Base-by-base conservation (phyloP, 2,888 invertebrate genomes). In the Megastigmus dorsalis region DNA sequence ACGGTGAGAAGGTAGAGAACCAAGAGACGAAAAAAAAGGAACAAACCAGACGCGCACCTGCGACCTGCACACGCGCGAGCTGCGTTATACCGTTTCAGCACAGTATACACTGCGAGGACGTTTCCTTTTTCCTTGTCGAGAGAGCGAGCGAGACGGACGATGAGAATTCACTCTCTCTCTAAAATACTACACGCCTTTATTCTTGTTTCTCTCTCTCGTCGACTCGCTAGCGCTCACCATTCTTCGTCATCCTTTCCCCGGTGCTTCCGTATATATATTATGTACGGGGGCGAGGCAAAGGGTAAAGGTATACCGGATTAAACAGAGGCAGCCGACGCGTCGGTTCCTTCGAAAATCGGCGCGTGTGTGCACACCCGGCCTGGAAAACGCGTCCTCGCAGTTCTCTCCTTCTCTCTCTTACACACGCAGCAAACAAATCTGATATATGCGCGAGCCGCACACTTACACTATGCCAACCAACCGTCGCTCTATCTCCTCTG, bases 401-500 rank as follows among this genome's bases (percentile, higher is more conserved):
- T n/a, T 50, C 15, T 43, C 43, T 43, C 18, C 3, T 18, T 4
- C 43, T 4, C 38, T 4, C 38, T 10, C 13, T 38, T 30, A 45
- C 45, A 33, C 63, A 50, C 63, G 50, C 63, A n/a, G 50, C 23
- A 7, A 15, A 50, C 50, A 52, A 3, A 10, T 13, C n/a, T 10
- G n/a, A 10, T 41, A 41, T 9, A 41, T 41, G 5, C n/a, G 41
- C 13, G 5, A 4, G 3, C 41, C 13, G 41, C n/a, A 10, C 41
- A 41, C n/a, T 10, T 10, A 9, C 41, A 9, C 10, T 2, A 10
- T 13, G 5, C 45, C 15, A 18, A 4, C 52, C 28, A 9, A 5
- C 28, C 28, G 26, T 9, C 65, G 43, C 43, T 18, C 60, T 70
- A 57, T 57, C 38, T 76, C 55, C 5, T 52, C 52, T 38, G 75